Conservation (phyloP, 2,888 invertebrate genomes). For the Alloplasta piceator region DNA sequence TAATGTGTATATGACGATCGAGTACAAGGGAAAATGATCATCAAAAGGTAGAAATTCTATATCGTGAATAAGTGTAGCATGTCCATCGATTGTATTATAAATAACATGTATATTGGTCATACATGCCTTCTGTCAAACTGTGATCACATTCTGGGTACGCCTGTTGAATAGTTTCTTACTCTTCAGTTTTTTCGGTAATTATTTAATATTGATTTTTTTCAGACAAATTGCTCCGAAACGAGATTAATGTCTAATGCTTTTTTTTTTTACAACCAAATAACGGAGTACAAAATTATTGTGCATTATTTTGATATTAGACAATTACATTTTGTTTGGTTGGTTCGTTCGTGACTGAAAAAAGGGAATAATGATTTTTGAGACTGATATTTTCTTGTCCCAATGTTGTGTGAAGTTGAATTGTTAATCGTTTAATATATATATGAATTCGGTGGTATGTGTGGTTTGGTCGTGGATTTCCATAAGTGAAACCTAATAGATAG, state of each 20-base stretch:
- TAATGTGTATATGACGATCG: no score
- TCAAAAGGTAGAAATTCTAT: slow-evolving; percentile 30
- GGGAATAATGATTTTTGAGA: slow-evolving; percentile 33
- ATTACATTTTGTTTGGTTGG: not conserved
- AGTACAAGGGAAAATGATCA: not conserved
- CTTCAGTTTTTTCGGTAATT: not conserved
- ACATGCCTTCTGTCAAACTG: slow-evolving; percentile 82
- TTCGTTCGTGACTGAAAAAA: slow-evolving; percentile 12
- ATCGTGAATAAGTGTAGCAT: slow-evolving; percentile 40
- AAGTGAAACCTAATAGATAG: slow-evolving; percentile 4
- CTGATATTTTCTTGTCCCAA: slow-evolving; percentile 40
- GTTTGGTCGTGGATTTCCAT: not conserved
- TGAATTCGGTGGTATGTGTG: slow-evolving; percentile 2
- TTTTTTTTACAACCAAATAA: not conserved
- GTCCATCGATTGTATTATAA: slow-evolving; percentile 50
- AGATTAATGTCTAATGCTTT: not conserved
- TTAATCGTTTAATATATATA: no score
- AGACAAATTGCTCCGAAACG: not conserved
- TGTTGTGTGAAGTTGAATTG: no score
- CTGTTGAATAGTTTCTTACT: slow-evolving; percentile 60
- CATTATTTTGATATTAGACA: not conserved
- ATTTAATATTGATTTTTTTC: not conserved
- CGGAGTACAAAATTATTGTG: no score
- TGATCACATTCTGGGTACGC: slow-evolving; percentile 78
- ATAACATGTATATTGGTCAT: slow-evolving; percentile 69